These are phyloP conservation scores for Clarias macrocephalus DNA, from an alignment of 2,113 vertebrate species.

Conservation along the genomic window DNA sequence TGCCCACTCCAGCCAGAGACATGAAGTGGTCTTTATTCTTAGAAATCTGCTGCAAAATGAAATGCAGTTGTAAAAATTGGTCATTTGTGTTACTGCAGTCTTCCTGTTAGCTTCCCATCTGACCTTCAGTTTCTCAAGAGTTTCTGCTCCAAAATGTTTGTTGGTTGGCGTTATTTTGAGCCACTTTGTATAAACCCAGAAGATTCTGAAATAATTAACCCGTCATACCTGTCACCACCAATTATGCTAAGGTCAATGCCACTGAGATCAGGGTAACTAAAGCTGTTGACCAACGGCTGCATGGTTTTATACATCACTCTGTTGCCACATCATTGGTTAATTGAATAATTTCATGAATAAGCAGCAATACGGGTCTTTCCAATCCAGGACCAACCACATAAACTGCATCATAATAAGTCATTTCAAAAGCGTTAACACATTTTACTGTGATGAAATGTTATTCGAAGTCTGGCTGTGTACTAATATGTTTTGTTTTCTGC, in stretches of 20 bases:
- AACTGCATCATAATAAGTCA: background rate
- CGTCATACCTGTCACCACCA: background rate
- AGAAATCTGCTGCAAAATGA: background rate
- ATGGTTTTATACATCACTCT: background rate
- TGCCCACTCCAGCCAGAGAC: background rate
- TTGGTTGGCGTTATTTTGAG: background rate
- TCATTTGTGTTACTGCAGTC: background rate
- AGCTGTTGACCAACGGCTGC: background rate
- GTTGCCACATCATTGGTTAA: background rate
- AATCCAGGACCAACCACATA: background rate
- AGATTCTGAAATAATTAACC: background rate
- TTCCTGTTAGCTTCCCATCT: background rate
- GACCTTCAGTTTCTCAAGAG: background rate
- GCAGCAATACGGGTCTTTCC: no score
- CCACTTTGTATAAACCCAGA: background rate
- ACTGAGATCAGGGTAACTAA: background rate
- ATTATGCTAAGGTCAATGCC: background rate
- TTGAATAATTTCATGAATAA: background rate
- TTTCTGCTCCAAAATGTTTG: background rate
- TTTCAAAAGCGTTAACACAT: background rate
- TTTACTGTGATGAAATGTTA: background rate
- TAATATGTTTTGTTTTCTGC: background rate
- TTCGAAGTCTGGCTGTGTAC: background rate
- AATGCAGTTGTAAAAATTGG: background rate
- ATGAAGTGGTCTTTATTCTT: background rate